These are phyloP conservation scores for Lasioglossum morio DNA, from an alignment of 2,888 invertebrate genomes.

Conservation along the genomic window DNA sequence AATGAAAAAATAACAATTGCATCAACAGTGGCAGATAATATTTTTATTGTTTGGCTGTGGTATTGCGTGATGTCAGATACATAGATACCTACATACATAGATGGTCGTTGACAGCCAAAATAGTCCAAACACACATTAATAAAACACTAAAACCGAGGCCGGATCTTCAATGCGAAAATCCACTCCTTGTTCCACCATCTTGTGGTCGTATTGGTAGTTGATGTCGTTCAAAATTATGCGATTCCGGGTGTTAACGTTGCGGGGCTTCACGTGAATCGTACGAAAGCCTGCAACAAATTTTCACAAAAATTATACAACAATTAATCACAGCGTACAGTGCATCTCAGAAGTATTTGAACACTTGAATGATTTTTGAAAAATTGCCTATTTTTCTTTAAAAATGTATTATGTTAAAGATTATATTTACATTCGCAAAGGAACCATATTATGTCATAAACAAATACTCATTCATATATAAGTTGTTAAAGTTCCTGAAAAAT, in stretches of 20 bases:
- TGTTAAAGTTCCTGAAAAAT: too few relatives aligned
- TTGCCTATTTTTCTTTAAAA: too few relatives aligned
- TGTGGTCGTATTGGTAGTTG: slow-evolving; percentile 78
- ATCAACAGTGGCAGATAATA: slow-evolving; percentile 18
- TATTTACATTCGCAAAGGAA: too few relatives aligned
- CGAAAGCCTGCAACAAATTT: slow-evolving; percentile 72
- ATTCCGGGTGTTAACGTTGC: slow-evolving; percentile 79
- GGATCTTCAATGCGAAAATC: slow-evolving; percentile 83
- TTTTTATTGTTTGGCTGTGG: slow-evolving; percentile 45
- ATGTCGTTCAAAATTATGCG: slow-evolving; percentile 80
- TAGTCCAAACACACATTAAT: slow-evolving; percentile 55
- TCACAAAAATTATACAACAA: not conserved
- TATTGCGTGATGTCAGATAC: slow-evolving; percentile 29
- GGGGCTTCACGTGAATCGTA: slow-evolving; percentile 82
- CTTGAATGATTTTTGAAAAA: too few relatives aligned
- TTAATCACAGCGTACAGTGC: not conserved
- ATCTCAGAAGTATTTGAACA: too few relatives aligned
- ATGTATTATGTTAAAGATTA: too few relatives aligned
- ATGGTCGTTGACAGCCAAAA: slow-evolving; percentile 30
- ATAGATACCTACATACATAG: too few relatives aligned
- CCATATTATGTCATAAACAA: too few relatives aligned
- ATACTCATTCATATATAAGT: too few relatives aligned
- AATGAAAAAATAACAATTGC: slow-evolving; percentile 20
- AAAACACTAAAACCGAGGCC: slow-evolving; percentile 75
- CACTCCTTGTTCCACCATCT: slow-evolving; percentile 80